Percentiles rank a stretch among this genome's conserved stretches.
These are phyloP conservation scores for Zenarchopterus dispar DNA, from an alignment of 2,797 vertebrate genomes.

Conservation along the genomic window DNA sequence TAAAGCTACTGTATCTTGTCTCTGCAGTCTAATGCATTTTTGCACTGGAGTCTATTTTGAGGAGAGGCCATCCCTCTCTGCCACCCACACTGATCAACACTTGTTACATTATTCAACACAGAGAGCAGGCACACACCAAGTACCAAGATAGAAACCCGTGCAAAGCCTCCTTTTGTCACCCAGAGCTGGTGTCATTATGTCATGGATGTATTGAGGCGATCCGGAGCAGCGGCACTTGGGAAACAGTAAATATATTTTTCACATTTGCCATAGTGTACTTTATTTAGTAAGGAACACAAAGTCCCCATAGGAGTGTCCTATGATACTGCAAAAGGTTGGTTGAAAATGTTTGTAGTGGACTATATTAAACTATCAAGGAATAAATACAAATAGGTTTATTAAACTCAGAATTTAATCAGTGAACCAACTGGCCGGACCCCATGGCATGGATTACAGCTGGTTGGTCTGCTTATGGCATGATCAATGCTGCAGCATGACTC, in stretches of 20 bases:
- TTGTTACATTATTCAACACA: conserved; percentile 75
- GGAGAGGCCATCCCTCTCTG: conserved; percentile 60
- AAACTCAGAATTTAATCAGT: too few relatives aligned
- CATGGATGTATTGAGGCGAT: background rate
- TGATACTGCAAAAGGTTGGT: too few relatives aligned
- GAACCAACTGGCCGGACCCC: too few relatives aligned
- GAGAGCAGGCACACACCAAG: conserved; percentile 44
- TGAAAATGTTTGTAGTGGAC: too few relatives aligned
- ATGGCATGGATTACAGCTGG: too few relatives aligned
- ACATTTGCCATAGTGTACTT: too few relatives aligned
- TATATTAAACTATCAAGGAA: too few relatives aligned
- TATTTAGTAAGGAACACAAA: too few relatives aligned
- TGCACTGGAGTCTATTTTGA: conserved; percentile 70
- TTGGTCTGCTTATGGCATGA: background rate
- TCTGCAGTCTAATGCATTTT: conserved; percentile 38
- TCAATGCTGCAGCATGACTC: background rate
- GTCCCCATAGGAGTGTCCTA: too few relatives aligned
- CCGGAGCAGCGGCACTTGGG: background rate
- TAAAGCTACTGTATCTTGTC: background rate
- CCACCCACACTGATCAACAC: conserved; percentile 67
- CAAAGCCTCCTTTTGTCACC: conserved; percentile 15
- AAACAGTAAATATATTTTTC: too few relatives aligned
- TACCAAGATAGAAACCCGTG: conserved; percentile 25
- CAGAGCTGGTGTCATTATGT: background rate
- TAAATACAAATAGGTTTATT: too few relatives aligned